Evolutionary conservation across 2,113 vertebrate genomes (phyloP).

Genomic region (Dasyornis broadbenti): DNA sequence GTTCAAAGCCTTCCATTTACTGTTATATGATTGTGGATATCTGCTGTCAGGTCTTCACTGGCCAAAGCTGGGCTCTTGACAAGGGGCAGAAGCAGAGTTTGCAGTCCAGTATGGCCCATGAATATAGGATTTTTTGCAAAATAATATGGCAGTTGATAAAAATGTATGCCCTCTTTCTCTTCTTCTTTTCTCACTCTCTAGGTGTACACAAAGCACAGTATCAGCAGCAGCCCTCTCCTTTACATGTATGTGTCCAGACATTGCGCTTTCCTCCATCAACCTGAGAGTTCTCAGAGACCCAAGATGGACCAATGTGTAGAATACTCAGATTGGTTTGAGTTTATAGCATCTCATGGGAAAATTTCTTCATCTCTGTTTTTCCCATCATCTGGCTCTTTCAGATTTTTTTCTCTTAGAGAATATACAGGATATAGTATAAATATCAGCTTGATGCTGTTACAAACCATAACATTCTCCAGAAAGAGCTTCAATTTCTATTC

Average conservation of each 20-base stretch:
- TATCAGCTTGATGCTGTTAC: not conserved
- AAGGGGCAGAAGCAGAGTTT: not conserved
- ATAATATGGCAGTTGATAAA: not conserved
- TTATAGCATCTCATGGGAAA: not conserved
- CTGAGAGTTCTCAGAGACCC: not conserved
- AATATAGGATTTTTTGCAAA: not conserved
- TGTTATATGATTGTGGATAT: not conserved
- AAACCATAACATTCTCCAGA: not conserved
- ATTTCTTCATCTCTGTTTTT: not conserved
- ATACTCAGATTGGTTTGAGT: not conserved
- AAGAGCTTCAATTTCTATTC: not conserved
- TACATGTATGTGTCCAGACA: not conserved
- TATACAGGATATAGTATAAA: not conserved
- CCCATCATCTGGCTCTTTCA: not conserved
- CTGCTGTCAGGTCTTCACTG: slow-evolving; percentile 1
- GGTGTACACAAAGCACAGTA: not conserved
- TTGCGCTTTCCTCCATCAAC: not conserved
- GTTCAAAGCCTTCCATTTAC: slow-evolving; percentile 51
- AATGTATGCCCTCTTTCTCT: not conserved
- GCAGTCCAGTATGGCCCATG: not conserved
- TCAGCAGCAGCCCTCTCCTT: not conserved
- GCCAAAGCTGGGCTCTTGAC: not conserved
- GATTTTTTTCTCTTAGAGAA: not conserved
- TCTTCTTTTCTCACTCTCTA: not conserved
- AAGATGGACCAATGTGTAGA: not conserved